phyloP scores from a whole-genome alignment of 2,113 vertebrate genomes.

The Brachyhypopomus gauderio region DNA sequence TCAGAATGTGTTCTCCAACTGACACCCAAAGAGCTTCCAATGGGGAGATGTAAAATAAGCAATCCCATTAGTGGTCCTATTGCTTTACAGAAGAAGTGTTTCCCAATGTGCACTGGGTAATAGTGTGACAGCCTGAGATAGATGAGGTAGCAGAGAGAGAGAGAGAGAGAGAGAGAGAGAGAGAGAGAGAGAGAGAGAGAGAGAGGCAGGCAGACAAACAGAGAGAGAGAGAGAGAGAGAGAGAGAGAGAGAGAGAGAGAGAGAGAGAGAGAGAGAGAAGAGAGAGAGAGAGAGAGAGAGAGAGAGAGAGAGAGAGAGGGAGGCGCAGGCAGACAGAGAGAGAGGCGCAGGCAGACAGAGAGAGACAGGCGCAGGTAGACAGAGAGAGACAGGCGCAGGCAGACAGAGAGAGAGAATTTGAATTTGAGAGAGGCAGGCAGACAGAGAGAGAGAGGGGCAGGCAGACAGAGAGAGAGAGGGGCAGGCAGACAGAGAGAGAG shows the following conservation, averaged over 20 bases:
- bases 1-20: slow-evolving; percentile 6
- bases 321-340: neutral
- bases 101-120: neutral
- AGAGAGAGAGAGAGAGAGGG: neutral
- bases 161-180: neutral
- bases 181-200: neutral
- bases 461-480: neutral
- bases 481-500: neutral
- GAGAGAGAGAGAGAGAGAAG: neutral
- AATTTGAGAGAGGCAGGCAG: neutral
- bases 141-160: neutral
- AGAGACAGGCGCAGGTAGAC: too few species aligned
- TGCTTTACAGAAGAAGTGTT: neutral
- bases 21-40: neutral
- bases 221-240: too few species aligned
- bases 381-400: neutral
- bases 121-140: neutral
- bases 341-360: neutral
- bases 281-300: too few species aligned
- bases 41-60: slow-evolving; percentile 18
- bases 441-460: too few species aligned
- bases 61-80: slow-evolving; percentile 16
- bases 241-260: neutral
- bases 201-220: neutral
- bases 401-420: slow-evolving; percentile 2